phyloP scores from a whole-genome alignment of 2,797 vertebrate genomes.

The Syngnathus acus region DNA sequence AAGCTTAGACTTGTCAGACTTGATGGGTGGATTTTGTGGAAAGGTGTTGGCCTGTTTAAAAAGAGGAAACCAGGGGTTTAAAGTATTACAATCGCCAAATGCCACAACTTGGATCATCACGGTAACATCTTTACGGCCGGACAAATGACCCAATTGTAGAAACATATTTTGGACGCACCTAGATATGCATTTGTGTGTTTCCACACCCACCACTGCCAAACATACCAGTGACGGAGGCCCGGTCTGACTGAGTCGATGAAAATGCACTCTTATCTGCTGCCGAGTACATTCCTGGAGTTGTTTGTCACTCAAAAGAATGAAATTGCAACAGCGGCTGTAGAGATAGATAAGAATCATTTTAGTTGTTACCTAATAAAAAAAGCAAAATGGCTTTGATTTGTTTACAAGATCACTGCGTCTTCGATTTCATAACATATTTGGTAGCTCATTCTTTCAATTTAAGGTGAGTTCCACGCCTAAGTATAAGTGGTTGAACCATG shows the following conservation, averaged over 20 bases:
- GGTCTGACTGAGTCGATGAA: not conserved
- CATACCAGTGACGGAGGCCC: constrained; percentile 24
- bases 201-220: constrained; percentile 4
- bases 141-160: not conserved
- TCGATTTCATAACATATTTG: not conserved
- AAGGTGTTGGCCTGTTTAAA: constrained; percentile 40
- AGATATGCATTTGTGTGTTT: not conserved
- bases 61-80: not conserved
- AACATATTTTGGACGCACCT: not conserved
- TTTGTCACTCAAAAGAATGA: constrained; percentile 23
- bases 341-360: constrained; percentile 12
- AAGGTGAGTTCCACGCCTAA: not conserved
- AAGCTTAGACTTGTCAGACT: constrained; percentile 40
- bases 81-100: not conserved
- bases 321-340: not conserved
- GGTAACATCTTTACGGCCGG: not conserved
- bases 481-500: not conserved
- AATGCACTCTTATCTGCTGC: constrained; percentile 14
- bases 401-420: no score
- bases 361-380: not conserved
- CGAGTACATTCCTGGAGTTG: constrained; percentile 23
- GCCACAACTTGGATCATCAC: not conserved
- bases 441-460: no score
- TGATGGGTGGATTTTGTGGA: constrained; percentile 24
- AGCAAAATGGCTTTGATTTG: not conserved